Evolutionary conservation across 2,113 vertebrate species (phyloP).

Genomic region (Ascaphus truei): DNA sequence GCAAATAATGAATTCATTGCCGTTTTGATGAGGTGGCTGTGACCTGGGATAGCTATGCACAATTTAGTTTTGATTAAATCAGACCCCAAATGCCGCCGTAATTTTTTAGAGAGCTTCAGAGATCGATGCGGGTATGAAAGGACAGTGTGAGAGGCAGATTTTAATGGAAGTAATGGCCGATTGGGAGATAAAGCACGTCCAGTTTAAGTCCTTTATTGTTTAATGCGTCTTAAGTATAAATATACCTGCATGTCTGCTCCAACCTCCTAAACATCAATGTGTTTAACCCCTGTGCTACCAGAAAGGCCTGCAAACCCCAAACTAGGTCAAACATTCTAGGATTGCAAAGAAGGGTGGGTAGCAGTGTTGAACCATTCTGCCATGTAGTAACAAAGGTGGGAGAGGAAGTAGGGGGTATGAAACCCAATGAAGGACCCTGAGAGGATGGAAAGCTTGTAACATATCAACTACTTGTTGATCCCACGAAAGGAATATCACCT

Average conservation of each 20-base stretch:
- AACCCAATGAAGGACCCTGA: no score
- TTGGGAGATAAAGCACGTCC: conserved; percentile 11
- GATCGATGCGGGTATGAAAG: conserved; percentile 25
- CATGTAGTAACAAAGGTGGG: no score
- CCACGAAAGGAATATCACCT: no score
- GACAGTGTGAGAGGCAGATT: conserved; percentile 7
- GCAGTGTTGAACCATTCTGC: no score
- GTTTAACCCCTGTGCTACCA: neutral
- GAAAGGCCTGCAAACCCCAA: neutral
- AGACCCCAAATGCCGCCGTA: conserved; percentile 8
- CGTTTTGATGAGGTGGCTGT: conserved; percentile 17
- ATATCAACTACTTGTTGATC: no score
- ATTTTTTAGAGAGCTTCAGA: conserved; percentile 33
- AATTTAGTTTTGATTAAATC: conserved; percentile 33
- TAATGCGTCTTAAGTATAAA: neutral
- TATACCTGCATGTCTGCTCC: neutral
- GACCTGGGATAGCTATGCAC: conserved; percentile 21
- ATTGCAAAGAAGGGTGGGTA: no score
- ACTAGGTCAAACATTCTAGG: no score
- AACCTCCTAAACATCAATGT: neutral
- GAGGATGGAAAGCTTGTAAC: no score
- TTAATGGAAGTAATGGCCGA: conserved; percentile 13
- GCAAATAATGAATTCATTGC: conserved; percentile 26
- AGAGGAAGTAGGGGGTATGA: no score
- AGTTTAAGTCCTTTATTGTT: conserved; percentile 15